phyloP scores from a whole-genome alignment of 2,797 vertebrate genomes.

The Fratercula arctica region DNA sequence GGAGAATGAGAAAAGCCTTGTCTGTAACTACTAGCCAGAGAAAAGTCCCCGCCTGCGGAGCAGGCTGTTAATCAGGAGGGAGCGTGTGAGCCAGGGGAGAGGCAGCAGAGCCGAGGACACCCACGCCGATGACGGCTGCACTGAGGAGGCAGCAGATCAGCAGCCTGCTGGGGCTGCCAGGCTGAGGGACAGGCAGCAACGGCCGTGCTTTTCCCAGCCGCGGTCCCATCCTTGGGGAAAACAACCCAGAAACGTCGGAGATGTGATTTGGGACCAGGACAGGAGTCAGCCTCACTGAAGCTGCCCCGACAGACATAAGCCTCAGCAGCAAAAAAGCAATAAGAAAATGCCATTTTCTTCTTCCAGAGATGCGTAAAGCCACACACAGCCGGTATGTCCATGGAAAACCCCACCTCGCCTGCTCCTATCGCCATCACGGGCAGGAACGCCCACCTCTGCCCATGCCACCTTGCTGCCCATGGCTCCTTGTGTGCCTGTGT shows the following conservation, averaged over 20 bases:
- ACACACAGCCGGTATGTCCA: neutral
- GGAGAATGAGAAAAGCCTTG: neutral
- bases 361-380: neutral
- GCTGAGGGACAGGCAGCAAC: neutral
- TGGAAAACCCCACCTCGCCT: neutral
- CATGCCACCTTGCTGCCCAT: neutral
- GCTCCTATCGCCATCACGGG: accelerated
- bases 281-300: neutral
- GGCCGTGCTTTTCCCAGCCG: neutral
- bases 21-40: neutral
- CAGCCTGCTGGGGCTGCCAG: neutral
- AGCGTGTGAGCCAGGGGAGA: neutral
- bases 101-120: accelerated
- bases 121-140: neutral
- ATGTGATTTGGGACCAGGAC: no score
- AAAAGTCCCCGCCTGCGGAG: neutral
- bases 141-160: neutral
- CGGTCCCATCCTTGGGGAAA: neutral
- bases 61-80: neutral
- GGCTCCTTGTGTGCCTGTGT: neutral
- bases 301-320: neutral
- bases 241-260: neutral
- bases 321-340: neutral
- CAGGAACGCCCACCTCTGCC: neutral
- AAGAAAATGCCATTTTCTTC: neutral